Base-by-base conservation (phyloP, 1,140 invertebrate genomes). In the Sminthurides bifidus region DNA sequence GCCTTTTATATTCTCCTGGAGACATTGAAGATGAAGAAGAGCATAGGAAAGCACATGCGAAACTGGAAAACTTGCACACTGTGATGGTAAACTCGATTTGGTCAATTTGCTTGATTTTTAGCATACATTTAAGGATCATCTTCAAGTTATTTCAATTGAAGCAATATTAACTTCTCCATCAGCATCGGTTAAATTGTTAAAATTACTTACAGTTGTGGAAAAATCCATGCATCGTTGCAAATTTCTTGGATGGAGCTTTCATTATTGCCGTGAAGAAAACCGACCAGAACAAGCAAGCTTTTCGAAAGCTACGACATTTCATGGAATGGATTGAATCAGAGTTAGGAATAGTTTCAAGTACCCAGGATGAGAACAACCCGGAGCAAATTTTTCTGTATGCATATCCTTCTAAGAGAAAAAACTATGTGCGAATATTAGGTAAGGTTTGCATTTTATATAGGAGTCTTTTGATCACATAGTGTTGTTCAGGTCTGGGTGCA, bases 241-340 rank as follows among this genome's bases (percentile, higher is more conserved):
- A 49, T 10, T 61, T 50, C 41, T 23, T 41, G 15, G 59, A 61
- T 33, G 63, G 60, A 14, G 43, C 38, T 26, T 41, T 26, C 8
- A 56, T 59, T 30, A 24, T 65, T 24, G 29, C 56, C 3, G 43
- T 64, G 5, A 45, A 63, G 30, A 35, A 26, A 27, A 1, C 1
- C 10, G 21, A 41, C 19, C 35, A 48, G 1, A 14, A 44, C 15
- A 57, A 59, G 19, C 23, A 31, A 2, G 19, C 51, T 2, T 8
- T 59, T 6, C 57, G 57, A 24, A 30, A 33, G 12, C 33, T 65
- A 2, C 41, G 52, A 43, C 54, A 61, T 30, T 65, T 65, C 49
- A 12, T 59, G 1, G 37, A 30, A 3, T 65, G 63, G 63, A 17
- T 65, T 14, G 63, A 65, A 19, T 59, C 63, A n/a, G 63, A 61